Conservation (phyloP, 2,888 invertebrate species). For the Fabriciana adippe region DNA sequence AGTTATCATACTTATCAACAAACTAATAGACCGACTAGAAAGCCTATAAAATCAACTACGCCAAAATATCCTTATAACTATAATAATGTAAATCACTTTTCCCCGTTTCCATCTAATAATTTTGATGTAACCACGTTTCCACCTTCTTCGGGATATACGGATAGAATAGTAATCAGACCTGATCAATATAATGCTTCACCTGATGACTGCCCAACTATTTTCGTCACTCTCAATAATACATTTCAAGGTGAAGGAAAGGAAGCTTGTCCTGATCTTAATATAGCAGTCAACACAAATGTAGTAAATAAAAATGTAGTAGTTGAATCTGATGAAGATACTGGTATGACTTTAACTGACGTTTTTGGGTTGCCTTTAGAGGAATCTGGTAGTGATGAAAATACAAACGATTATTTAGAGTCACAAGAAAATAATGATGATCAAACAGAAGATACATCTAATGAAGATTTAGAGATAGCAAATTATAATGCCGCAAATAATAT, state of each 20-base stretch:
- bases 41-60: constrained; percentile 57
- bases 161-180: constrained; percentile 74
- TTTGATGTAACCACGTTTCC: constrained; percentile 74
- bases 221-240: constrained; percentile 78
- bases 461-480: constrained; percentile 61
- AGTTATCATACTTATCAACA: constrained; percentile 37
- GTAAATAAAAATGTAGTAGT: constrained; percentile 81
- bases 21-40: constrained; percentile 54
- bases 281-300: constrained; percentile 86
- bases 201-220: constrained; percentile 82
- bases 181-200: constrained; percentile 71
- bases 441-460: constrained; percentile 64
- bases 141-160: constrained; percentile 67
- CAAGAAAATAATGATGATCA: constrained; percentile 60
- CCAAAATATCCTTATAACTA: constrained; percentile 61
- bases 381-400: constrained; percentile 57
- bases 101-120: constrained; percentile 51
- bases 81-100: constrained; percentile 58
- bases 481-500: constrained; percentile 61
- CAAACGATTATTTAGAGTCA: constrained; percentile 61
- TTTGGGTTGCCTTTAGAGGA: constrained; percentile 68
- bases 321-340: constrained; percentile 71
- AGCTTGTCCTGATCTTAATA: constrained; percentile 86
- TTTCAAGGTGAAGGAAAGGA: constrained; percentile 83
- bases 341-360: constrained; percentile 58